Evolutionary conservation across 2,888 invertebrate species (phyloP), one percentile per base, ranked within the genome.

Genomic region (Hypolimnas misippus): DNA sequence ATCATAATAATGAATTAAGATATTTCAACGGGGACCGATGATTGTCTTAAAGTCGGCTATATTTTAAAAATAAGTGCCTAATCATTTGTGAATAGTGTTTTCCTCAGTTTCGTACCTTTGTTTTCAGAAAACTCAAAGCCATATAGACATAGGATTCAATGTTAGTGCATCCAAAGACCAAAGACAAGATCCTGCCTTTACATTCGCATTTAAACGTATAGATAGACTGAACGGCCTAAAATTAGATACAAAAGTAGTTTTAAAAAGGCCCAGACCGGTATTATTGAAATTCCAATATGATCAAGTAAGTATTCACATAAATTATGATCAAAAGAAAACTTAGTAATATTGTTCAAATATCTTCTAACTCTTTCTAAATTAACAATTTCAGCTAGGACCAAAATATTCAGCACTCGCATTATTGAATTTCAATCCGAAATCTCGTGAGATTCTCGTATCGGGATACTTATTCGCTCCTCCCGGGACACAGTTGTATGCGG

Each of bases 71-170:
- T n/a, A n/a, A n/a, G n/a, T n/a, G n/a, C n/a, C n/a, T n/a, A n/a
- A n/a, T n/a, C n/a, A n/a, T n/a, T n/a, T n/a, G n/a, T n/a, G n/a
- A n/a, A n/a, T n/a, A n/a, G n/a, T n/a, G n/a, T n/a, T n/a, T n/a
- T n/a, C n/a, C n/a, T n/a, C n/a, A n/a, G n/a, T n/a, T n/a, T n/a
- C n/a, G n/a, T n/a, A n/a, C n/a, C n/a, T n/a, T n/a, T n/a, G n/a
- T n/a, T 84, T 82, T 58, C 88, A 96, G 89, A 94, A 94, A 83
- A 94, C 95, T 1, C 93, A 94, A 73, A 95, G 94, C 14, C 96
- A 96, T 71, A 83, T 95, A 0, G 97, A 97, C 76, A 86, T 95
- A 17, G 93, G 93, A n/a, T 86, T 95, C 44, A 95, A 95, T 69
- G 92, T 96, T 42, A 95, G 95, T 66, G 93, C 95, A 10, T 94